phyloP scores from a whole-genome alignment of 2,113 vertebrate genomes.

The Mystacornis crossleyi region DNA sequence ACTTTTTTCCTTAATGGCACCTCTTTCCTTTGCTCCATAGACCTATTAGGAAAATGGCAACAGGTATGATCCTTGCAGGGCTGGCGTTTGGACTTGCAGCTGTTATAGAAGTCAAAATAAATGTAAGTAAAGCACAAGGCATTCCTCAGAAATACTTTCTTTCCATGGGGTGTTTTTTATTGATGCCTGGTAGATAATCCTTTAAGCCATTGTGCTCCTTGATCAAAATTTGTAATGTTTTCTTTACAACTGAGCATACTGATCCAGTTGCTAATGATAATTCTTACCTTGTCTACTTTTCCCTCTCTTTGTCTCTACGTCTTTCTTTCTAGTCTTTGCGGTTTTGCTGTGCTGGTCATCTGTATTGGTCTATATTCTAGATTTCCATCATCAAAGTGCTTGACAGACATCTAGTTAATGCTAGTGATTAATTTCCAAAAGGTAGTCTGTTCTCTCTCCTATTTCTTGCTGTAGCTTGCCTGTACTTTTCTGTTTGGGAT shows the following conservation, averaged over 20 bases:
- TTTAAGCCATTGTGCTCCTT: not conserved
- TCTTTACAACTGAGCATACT: not conserved
- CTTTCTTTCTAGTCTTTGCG: slow-evolving; percentile 35
- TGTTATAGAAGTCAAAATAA: slow-evolving; percentile 87
- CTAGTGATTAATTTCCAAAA: slow-evolving; percentile 52
- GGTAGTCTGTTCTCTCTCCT: slow-evolving; percentile 46
- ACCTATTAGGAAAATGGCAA: slow-evolving; percentile 90
- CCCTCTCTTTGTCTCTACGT: not conserved
- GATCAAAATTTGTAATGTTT: not conserved
- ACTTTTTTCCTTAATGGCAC: not conserved
- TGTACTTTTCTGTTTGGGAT: not conserved
- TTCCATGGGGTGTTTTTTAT: not conserved
- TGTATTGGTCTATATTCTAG: slow-evolving; percentile 46
- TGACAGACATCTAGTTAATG: slow-evolving; percentile 57
- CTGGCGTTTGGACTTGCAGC: slow-evolving; percentile 89
- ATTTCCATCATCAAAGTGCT: slow-evolving; percentile 24
- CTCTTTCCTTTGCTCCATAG: slow-evolving; percentile 70
- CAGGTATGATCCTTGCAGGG: slow-evolving; percentile 91
- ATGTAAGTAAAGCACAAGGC: slow-evolving; percentile 75
- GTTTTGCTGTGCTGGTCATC: slow-evolving; percentile 43
- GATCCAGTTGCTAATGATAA: not conserved
- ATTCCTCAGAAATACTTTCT: not conserved
- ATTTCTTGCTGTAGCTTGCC: slow-evolving; percentile 14
- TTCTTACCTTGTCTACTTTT: slow-evolving; percentile 27
- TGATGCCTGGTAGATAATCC: not conserved